phyloP scores from a whole-genome alignment of 2,888 invertebrate genomes.

The Drosophila koepferae region DNA sequence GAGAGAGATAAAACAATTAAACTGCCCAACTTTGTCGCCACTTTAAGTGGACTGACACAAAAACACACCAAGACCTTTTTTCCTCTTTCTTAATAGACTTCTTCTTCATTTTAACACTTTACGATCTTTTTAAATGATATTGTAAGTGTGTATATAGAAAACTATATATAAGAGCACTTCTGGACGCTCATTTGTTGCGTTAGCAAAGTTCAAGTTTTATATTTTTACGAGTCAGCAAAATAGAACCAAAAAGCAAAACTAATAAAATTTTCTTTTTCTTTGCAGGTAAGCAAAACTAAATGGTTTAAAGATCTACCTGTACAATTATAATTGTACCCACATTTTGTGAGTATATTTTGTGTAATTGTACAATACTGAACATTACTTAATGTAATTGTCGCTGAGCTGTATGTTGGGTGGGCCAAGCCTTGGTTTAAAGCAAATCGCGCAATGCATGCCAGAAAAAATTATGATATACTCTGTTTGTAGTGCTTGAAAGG shows the following conservation, averaged over 20 bases:
- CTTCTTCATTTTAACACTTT: constrained; percentile 29
- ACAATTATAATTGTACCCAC: constrained; percentile 17
- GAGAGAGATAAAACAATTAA: neutral
- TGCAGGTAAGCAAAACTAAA: constrained; percentile 66
- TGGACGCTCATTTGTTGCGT: constrained; percentile 17
- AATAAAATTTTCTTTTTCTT: constrained; percentile 63
- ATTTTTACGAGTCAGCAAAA: constrained; percentile 47
- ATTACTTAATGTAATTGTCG: constrained; percentile 12
- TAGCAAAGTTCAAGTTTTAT: constrained; percentile 31
- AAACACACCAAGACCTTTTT: constrained; percentile 20
- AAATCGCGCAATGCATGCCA: constrained; percentile 56
- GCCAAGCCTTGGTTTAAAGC: constrained; percentile 34
- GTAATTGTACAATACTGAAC: constrained; percentile 27
- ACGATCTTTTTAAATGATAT: constrained; percentile 22
- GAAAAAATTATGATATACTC: constrained; percentile 19
- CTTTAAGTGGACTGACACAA: constrained; percentile 18
- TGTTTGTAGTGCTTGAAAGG: neutral
- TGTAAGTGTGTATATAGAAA: neutral
- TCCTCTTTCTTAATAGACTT: constrained; percentile 37
- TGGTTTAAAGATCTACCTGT: constrained; percentile 25
- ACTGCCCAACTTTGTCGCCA: constrained; percentile 27
- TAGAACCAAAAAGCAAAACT: constrained; percentile 29
- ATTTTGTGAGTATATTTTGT: constrained; percentile 51
- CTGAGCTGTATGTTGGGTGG: constrained; percentile 26
- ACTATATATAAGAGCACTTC: constrained; percentile 1